Evolutionary conservation across 2,113 vertebrate species (phyloP).

Genomic region (Zonotrichia leucophrys): DNA sequence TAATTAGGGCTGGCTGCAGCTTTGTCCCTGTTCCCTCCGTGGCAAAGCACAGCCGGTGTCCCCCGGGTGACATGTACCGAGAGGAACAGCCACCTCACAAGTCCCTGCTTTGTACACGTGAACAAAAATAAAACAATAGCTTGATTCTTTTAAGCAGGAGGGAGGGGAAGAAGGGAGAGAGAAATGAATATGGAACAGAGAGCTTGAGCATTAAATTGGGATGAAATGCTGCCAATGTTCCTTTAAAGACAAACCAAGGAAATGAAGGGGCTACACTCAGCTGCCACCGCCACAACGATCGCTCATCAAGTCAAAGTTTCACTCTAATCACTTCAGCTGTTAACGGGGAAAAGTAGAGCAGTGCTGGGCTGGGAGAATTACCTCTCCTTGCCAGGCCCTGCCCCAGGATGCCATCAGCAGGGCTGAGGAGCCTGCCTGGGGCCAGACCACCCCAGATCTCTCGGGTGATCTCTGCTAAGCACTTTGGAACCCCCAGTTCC

Average conservation of each 20-base stretch:
- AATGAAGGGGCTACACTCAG: constrained; percentile 65
- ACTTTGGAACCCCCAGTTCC: not conserved
- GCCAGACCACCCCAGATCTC: not conserved
- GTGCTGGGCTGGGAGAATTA: not conserved
- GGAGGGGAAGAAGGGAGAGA: not conserved
- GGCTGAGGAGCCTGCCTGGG: not conserved
- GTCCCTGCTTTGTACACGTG: rapidly evolving
- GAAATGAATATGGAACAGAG: constrained; percentile 45
- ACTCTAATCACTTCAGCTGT: constrained; percentile 77
- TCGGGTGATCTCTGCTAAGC: not conserved
- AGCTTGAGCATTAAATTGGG: constrained; percentile 31
- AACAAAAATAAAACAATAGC: not conserved
- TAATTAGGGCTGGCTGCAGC: not conserved
- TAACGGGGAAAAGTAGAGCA: constrained; percentile 35
- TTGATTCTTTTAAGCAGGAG: not conserved
- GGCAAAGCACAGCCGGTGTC: rapidly evolving
- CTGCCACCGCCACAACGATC: constrained; percentile 60
- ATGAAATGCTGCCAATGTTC: constrained; percentile 50
- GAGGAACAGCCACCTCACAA: not conserved
- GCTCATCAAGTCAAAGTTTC: constrained; percentile 76
- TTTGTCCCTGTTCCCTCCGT: not conserved
- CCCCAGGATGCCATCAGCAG: not conserved
- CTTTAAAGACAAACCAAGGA: constrained; percentile 65
- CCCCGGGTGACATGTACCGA: rapidly evolving
- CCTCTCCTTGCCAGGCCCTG: not conserved